phyloP scores from a whole-genome alignment of 2,888 invertebrate species.

The Oscheius onirici region DNA sequence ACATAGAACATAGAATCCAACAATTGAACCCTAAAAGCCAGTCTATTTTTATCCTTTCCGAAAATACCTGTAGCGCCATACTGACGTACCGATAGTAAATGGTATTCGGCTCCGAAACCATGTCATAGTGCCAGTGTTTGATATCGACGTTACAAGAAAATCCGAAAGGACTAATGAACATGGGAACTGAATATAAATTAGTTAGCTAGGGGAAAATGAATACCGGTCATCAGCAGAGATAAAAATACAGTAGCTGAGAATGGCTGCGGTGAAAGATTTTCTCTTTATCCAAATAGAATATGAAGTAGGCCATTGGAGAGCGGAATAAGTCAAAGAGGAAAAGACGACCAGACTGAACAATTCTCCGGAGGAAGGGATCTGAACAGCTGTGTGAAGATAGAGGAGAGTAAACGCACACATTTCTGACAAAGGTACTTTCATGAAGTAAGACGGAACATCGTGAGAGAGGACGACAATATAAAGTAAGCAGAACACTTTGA shows the following conservation, averaged over 20 bases:
- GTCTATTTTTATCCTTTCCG: too few relatives aligned
- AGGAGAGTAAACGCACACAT: neutral
- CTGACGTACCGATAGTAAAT: neutral
- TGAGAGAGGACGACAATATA: constrained; percentile 13
- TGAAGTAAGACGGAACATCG: constrained; percentile 10
- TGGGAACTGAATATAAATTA: neutral
- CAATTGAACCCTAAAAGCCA: neutral
- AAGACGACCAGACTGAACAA: constrained; percentile 4
- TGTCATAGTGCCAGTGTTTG: constrained; percentile 6
- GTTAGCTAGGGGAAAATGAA: neutral
- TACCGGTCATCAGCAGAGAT: neutral
- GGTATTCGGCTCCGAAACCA: neutral
- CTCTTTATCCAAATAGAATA: neutral
- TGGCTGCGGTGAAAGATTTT: neutral
- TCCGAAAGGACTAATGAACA: neutral
- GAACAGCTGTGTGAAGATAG: neutral
- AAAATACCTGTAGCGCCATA: neutral
- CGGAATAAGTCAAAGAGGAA: neutral
- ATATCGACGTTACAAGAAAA: neutral
- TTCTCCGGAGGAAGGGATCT: neutral
- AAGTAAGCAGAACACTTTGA: neutral
- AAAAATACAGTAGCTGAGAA: neutral
- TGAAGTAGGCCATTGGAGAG: neutral
- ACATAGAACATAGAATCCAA: neutral
- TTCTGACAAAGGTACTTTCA: neutral